Base-by-base conservation (phyloP, 1,140 invertebrate genomes). In the Rhynchophorus ferrugineus region DNA sequence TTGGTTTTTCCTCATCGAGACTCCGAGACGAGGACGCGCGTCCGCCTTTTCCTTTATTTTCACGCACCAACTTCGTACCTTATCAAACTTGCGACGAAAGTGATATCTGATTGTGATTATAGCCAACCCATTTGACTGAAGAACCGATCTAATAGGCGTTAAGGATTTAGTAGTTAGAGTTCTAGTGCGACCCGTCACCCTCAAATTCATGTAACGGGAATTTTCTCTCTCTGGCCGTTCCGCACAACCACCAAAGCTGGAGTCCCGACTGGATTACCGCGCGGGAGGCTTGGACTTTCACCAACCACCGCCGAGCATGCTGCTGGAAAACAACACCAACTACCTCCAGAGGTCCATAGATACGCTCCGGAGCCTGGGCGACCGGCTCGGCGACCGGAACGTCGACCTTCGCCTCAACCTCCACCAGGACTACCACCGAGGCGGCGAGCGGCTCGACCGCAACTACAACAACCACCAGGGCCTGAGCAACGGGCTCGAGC, bases 271-370 rank as follows among this genome's bases (percentile, higher is more conserved):
- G 56, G 67, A 69, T 41, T 69, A 66, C 49, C 60, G 67, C 7
- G 50, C 59, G 1, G 66, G 66, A 18, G 67, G 67, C 35, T 61
- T 69, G 64, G 67, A 69, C 33, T 69, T 69, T 50, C 67, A 69
- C 57, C 59, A 60, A 46, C 58, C 60, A 34, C 60, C 67, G 20
- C 49, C 64, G 41, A 52, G 61, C n/a, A 66, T 69, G 61, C 51
- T 68, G 16, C 49, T 67, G 41, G 67, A 69, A 35, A 68, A 65
- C 46, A 57, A 63, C 47, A 53, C 61, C 8, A 78, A 79, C 16
- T 76, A 78, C 68, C 79, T 82, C 56, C 80, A 83, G 64, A 71
- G 80, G 51, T 81, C 80, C 61, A 82, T 83, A 63, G 81, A 83
- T 59, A 80, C 81, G 61, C 64, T 83, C 48, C 69, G 81, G 48